A percentile compares a stretch with the other conserved stretches of the same genome.
Conservation (phyloP, 2,113 vertebrate species). For the Nettapus auritus region DNA sequence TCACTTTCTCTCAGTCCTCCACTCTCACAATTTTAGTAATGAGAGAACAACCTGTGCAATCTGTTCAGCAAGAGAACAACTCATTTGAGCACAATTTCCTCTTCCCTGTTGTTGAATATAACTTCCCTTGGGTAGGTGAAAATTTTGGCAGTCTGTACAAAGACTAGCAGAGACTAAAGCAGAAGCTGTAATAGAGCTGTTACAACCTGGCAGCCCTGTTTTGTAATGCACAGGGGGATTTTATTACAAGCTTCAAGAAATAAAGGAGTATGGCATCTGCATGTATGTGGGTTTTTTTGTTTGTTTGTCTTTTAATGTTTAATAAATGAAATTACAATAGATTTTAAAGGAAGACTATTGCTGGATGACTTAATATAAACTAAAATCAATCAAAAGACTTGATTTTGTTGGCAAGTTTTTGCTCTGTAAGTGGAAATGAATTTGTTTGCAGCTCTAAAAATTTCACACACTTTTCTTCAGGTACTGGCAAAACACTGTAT, state of each 20-base stretch:
- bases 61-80: neutral
- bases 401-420: constrained; percentile 29
- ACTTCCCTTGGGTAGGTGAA: constrained; percentile 15
- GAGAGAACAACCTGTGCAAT: neutral
- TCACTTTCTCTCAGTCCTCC: neutral
- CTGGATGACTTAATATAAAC: constrained; percentile 26
- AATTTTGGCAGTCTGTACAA: constrained; percentile 26
- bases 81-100: neutral
- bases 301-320: neutral
- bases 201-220: constrained; percentile 51
- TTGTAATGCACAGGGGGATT: constrained; percentile 13
- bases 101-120: neutral
- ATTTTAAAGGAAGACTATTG: neutral
- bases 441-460: constrained; percentile 46
- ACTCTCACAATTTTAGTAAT: neutral
- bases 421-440: constrained; percentile 27
- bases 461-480: constrained; percentile 50
- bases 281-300: neutral
- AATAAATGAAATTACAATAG: constrained; percentile 27
- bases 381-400: constrained; percentile 4
- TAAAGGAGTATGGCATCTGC: constrained; percentile 15
- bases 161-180: constrained; percentile 11
- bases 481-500: constrained; percentile 25
- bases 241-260: constrained; percentile 42
- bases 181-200: constrained; percentile 65